Base-by-base conservation (phyloP, 2,888 invertebrate genomes). In the Oasisia sp. region DNA sequence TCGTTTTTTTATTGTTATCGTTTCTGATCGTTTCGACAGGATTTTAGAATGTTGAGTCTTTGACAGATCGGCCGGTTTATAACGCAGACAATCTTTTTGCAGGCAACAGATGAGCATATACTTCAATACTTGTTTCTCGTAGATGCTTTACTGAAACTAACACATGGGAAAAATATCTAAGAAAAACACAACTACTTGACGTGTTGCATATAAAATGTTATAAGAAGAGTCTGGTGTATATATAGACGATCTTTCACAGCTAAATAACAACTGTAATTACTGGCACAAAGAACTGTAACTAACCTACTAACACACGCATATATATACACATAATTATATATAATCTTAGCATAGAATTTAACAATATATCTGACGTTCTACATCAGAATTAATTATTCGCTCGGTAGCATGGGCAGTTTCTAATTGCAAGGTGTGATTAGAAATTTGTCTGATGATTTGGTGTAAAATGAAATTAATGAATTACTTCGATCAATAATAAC, bases 31-130 rank as follows among this genome's bases (percentile, higher is more conserved):
- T 74, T 74, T 74, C 27, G 74, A 74, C 74, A n/a, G n/a, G 74
- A 74, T 74, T 74, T 74, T 74, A 74, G 74, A 74, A 74, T 74
- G 74, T 74, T 74, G n/a, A 74, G 27, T 74, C 74, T 74, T 56
- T 56, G 74, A n/a, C 74, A 74, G 27, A 74, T 74, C 74, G 19
- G 27, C n/a, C 27, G 74, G 74, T 74, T 74, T 74, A n/a, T 27
- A 74, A 27, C 74, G 27, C 7, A 27, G 74, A 50, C 74, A 74
- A 74, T 74, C 74, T 19, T 74, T 27, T 27, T 74, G 74, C 27
- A 74, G n/a, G 7, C 74, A 74, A 0, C n/a, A n/a, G 74, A 19
- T 27, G 74, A 27, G n/a, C 19, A 19, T 27, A 74, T 27, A 74
- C 74, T 74, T 74, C n/a, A 27, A 74, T 74, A 74, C 27, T 74